A percentile compares a stretch with the other conserved stretches of the same genome.
These are phyloP conservation scores for Melanerpes formicivorus DNA, from an alignment of 2,113 vertebrate species.

Conservation along the genomic window DNA sequence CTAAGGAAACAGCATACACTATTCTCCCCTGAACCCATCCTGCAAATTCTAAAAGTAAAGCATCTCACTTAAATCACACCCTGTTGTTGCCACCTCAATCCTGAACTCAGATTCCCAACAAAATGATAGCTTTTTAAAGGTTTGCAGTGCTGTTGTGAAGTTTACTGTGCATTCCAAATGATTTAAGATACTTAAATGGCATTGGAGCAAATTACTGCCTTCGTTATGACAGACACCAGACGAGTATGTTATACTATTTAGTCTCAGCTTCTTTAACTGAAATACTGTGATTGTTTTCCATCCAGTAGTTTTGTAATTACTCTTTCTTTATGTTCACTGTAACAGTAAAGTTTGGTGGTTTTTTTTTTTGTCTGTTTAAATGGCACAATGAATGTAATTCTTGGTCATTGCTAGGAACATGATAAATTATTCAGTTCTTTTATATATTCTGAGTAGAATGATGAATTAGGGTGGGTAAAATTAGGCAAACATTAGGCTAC, in stretches of 20 bases:
- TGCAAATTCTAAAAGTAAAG: constrained; percentile 13
- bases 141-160: constrained; percentile 41
- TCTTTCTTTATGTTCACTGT: constrained; percentile 44
- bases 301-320: constrained; percentile 60
- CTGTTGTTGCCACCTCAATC: constrained; percentile 26
- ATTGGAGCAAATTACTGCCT: constrained; percentile 70
- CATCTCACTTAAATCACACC: constrained; percentile 25
- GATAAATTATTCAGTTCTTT: background rate
- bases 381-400: background rate
- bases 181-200: constrained; percentile 58
- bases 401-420: background rate
- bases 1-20: constrained; percentile 60
- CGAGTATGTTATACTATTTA: constrained; percentile 47
- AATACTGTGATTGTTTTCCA: constrained; percentile 56
- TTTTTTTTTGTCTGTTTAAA: background rate
- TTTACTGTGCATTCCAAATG: constrained; percentile 38
- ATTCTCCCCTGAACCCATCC: background rate
- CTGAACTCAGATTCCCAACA: constrained; percentile 17
- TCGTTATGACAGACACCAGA: constrained; percentile 61
- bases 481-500: background rate
- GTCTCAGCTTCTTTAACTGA: constrained; percentile 56
- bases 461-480: background rate
- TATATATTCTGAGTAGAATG: background rate
- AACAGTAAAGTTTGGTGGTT: background rate
- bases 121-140: constrained; percentile 56